Evolutionary conservation across 1,140 invertebrate species (phyloP), one percentile per base, ranked within the genome.

Genomic region (Drosophila bifasciata): DNA sequence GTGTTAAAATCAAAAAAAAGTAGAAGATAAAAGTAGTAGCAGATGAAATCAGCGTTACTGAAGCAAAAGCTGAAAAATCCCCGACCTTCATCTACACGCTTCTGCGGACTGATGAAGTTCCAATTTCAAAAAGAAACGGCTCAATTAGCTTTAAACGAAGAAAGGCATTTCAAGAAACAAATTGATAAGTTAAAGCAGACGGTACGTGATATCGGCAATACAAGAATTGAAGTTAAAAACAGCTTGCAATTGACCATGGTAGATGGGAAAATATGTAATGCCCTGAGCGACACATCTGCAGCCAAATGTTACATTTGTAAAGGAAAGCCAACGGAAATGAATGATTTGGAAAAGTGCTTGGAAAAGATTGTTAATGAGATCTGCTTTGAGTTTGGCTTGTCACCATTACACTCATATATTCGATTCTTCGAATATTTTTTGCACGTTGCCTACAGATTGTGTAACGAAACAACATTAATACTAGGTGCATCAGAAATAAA

Each of bases 51-150:
- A 32, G 13, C 28, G 58, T 69, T 28, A 36, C 17, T 32, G 52
- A 69, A 52, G 53, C 58, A 1, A 9, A 49, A n/a, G 44, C 44
- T 49, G 59, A 61, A 60, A 19, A 50, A 50, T 21, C 57, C 46
- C 9, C 36, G 5, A 25, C 23, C 23, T 6, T 25, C 40, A 16
- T 36, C 23, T 13, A 32, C 43, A 17, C 19, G 41, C 2, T 11
- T 16, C 36, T 56, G 36, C 11, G 28, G 61, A 43, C 15, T 3
- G 19, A 21, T 21, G 19, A 48, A 28, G 39, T 53, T 8, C 1
- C 13, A 41, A 55, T 55, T 55, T n/a, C 17, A 16, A 55, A 55
- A 43, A 16, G 4, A 28, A 56, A 25, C 21, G n/a, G n/a, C 39
- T 7, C 21, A 56, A 25, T 56, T 56, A 9, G 41, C 52, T 16